Evolutionary conservation across 1,140 invertebrate species (phyloP).

Genomic region (Bacillus rossius): DNA sequence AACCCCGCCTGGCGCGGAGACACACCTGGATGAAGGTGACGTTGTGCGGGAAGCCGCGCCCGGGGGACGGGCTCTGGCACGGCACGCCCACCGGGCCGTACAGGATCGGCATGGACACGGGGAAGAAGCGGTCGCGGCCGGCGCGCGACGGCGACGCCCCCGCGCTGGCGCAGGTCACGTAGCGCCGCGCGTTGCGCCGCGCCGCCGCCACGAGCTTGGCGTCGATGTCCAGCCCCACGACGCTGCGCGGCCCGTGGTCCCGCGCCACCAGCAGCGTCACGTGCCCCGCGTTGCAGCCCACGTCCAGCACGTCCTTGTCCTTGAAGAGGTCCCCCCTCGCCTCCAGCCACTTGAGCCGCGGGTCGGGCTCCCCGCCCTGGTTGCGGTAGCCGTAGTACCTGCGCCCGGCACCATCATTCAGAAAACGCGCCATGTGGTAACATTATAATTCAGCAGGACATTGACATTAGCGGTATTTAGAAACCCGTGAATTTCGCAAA

Average conservation of each 20-base stretch:
- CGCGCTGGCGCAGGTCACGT: slow-evolving; percentile 49
- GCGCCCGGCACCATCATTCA: slow-evolving; percentile 7
- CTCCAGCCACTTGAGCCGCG: slow-evolving; percentile 72
- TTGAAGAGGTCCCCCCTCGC: slow-evolving; percentile 77
- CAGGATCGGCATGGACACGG: slow-evolving; percentile 77
- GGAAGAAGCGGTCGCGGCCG: slow-evolving; percentile 57
- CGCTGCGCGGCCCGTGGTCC: slow-evolving; percentile 74
- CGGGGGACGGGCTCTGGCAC: slow-evolving; percentile 36
- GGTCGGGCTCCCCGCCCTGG: slow-evolving; percentile 69
- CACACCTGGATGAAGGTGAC: slow-evolving; percentile 79
- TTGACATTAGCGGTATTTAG: no score
- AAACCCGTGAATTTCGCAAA: no score
- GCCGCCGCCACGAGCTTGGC: slow-evolving; percentile 76
- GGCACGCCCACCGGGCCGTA: slow-evolving; percentile 72
- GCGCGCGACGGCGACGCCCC: slow-evolving; percentile 10
- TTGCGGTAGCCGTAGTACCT: slow-evolving; percentile 95
- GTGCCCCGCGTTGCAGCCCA: slow-evolving; percentile 97
- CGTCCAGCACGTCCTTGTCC: slow-evolving; percentile 89
- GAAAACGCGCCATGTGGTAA: background rate
- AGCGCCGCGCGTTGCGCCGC: slow-evolving; percentile 74
- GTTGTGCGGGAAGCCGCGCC: slow-evolving; percentile 75
- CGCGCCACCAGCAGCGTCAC: slow-evolving; percentile 78
- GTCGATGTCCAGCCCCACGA: slow-evolving; percentile 96
- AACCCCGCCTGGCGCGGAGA: no score
- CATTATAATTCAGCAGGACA: no score